These are phyloP conservation scores for Limulus polyphemus DNA, from an alignment of 2,888 invertebrate species.

Conservation along the genomic window DNA sequence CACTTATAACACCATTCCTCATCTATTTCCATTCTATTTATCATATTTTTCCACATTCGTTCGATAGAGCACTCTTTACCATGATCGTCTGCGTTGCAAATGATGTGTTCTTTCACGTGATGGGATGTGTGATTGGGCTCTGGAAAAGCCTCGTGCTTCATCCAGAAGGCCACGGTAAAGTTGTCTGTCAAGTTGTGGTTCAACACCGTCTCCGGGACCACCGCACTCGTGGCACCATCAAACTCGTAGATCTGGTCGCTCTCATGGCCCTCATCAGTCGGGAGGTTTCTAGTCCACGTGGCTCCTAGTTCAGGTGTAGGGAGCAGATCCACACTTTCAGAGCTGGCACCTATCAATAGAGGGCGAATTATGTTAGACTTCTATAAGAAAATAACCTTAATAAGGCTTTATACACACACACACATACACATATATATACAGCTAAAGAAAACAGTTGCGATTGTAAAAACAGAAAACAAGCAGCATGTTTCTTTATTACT, in stretches of 20 bases:
- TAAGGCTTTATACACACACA: too few relatives aligned
- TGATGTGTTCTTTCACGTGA: slow-evolving; percentile 86
- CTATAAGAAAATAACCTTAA: too few relatives aligned
- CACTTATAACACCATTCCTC: too few relatives aligned
- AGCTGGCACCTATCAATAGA: slow-evolving; percentile 50
- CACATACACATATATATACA: too few relatives aligned
- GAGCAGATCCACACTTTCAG: slow-evolving; percentile 70
- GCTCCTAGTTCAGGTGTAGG: slow-evolving; percentile 60
- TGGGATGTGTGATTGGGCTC: slow-evolving; percentile 51
- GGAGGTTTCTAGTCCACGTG: slow-evolving; percentile 68
- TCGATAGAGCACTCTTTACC: slow-evolving; percentile 48
- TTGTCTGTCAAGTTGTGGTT: slow-evolving; percentile 63
- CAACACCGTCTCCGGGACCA: slow-evolving; percentile 60
- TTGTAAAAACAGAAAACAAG: too few relatives aligned
- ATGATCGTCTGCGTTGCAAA: slow-evolving; percentile 95
- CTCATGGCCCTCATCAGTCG: slow-evolving; percentile 42
- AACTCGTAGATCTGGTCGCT: slow-evolving; percentile 75
- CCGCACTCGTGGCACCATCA: slow-evolving; percentile 78
- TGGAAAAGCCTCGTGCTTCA: slow-evolving; percentile 72
- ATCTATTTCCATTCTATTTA: too few relatives aligned
- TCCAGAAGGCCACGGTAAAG: slow-evolving; percentile 87
- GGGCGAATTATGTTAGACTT: slow-evolving; percentile 1
- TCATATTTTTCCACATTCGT: too few relatives aligned
- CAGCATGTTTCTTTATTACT: too few relatives aligned
- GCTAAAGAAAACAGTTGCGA: too few relatives aligned